Evolutionary conservation across 2,888 invertebrate genomes (phyloP).

Genomic region (Herminia tarsipennalis): DNA sequence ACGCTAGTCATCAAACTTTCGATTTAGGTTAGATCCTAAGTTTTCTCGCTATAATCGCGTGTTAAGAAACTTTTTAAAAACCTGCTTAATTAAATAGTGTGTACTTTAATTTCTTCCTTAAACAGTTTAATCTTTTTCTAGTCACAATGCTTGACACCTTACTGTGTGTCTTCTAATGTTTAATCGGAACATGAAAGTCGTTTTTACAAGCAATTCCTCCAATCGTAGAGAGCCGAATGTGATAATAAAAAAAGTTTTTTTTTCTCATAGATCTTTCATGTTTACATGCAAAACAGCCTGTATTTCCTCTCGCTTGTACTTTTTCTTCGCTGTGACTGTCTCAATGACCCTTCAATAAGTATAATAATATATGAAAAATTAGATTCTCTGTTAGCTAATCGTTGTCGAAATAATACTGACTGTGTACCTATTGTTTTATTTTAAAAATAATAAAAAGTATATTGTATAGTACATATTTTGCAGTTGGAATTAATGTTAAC

Average conservation of each 20-base stretch:
- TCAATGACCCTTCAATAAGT: constrained; percentile 41
- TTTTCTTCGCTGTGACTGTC: constrained; percentile 40
- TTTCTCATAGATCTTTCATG: constrained; percentile 24
- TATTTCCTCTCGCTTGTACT: constrained; percentile 28
- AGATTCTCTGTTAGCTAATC: constrained; percentile 69
- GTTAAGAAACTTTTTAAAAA: constrained; percentile 53
- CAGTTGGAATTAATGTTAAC: constrained; percentile 64
- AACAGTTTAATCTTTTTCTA: constrained; percentile 67
- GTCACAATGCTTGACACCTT: constrained; percentile 67
- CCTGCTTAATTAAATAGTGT: constrained; percentile 53
- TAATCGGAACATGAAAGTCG: constrained; percentile 46
- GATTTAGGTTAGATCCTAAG: constrained; percentile 68
- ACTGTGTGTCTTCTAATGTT: constrained; percentile 53
- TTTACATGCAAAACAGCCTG: constrained; percentile 24
- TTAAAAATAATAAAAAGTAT: constrained; percentile 54
- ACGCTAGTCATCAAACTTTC: constrained; percentile 80
- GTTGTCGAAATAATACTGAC: constrained; percentile 64
- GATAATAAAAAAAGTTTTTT: not conserved
- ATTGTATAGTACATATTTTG: constrained; percentile 49
- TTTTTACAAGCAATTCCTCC: not conserved
- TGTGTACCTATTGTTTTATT: constrained; percentile 66
- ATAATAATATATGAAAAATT: constrained; percentile 55
- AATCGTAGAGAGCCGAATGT: not conserved
- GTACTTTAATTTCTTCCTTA: constrained; percentile 62
- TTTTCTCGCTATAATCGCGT: constrained; percentile 53